A percentile compares a stretch with the other conserved stretches of the same genome.
Conservation (phyloP, 2,113 vertebrate genomes). For the Calyptomena viridis region DNA sequence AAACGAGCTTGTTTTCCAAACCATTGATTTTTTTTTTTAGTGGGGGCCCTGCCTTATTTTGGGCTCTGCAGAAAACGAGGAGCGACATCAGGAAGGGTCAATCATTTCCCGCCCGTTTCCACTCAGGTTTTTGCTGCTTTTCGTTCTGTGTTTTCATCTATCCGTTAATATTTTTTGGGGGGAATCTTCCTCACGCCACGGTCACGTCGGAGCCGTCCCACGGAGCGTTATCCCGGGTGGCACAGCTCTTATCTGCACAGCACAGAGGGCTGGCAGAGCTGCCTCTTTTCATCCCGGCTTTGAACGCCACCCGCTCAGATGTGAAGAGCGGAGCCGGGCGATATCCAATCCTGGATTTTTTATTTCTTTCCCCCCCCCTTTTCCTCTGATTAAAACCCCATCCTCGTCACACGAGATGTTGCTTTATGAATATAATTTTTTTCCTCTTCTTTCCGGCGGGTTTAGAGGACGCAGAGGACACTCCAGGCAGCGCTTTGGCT, state of each 20-base stretch:
- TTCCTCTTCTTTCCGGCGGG: background rate
- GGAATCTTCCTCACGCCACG: background rate
- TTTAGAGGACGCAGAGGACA: background rate
- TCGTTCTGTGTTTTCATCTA: background rate
- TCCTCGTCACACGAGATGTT: background rate
- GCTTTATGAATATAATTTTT: background rate
- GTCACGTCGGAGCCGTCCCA: background rate
- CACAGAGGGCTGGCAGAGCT: background rate
- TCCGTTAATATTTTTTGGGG: background rate
- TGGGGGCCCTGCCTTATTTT: background rate
- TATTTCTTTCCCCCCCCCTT: background rate
- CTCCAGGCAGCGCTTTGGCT: fast-evolving
- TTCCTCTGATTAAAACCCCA: background rate
- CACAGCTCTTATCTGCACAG: fast-evolving
- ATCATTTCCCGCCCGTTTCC: fast-evolving
- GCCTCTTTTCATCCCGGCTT: background rate
- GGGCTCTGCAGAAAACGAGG: background rate
- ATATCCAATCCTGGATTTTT: background rate
- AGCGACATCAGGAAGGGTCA: background rate
- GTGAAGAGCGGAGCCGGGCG: background rate
- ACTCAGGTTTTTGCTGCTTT: background rate
- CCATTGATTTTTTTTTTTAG: background rate
- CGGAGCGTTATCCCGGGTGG: background rate
- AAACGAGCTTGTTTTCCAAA: background rate
- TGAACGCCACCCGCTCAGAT: background rate